Percentiles rank a stretch among this genome's conserved stretches.
phyloP scores from a whole-genome alignment of 2,888 invertebrate species.

The Pimpla rufipes region DNA sequence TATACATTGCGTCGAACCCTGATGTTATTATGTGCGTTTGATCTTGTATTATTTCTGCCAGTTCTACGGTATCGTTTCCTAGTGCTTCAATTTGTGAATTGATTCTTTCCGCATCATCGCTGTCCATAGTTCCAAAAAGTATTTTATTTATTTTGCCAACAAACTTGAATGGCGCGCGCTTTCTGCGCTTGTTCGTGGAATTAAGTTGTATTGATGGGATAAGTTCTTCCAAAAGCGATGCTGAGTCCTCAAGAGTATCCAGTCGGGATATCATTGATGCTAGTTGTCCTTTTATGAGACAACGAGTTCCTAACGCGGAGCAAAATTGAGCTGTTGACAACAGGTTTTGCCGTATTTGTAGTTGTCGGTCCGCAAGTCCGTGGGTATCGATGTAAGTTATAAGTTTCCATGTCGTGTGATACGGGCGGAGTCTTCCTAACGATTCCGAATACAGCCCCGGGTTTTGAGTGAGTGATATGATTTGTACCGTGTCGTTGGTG shows the following conservation, averaged over 20 bases:
- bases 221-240: no score
- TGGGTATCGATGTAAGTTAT: background rate
- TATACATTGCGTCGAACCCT: slow-evolving; percentile 38
- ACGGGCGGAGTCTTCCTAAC: no score
- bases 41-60: slow-evolving; percentile 27
- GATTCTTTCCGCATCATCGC: slow-evolving; percentile 28
- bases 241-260: background rate
- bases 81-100: slow-evolving; percentile 1
- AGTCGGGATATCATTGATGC: slow-evolving; percentile 3
- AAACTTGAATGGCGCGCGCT: background rate
- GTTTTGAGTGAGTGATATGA: background rate
- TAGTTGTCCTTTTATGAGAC: slow-evolving; percentile 15
- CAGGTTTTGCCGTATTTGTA: no score
- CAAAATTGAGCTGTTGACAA: slow-evolving; percentile 7
- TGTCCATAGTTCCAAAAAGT: slow-evolving; percentile 27
- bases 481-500: background rate
- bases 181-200: no score
- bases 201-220: no score
- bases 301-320: background rate
- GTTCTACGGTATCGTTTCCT: background rate
- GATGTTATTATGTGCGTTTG: slow-evolving; percentile 59
- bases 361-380: background rate
- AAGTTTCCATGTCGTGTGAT: no score
- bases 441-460: no score
- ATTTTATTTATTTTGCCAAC: slow-evolving; percentile 16